Evolutionary conservation across 2,888 invertebrate species (phyloP), one percentile per base, ranked within the genome.

Genomic region (Clostera curtula): DNA sequence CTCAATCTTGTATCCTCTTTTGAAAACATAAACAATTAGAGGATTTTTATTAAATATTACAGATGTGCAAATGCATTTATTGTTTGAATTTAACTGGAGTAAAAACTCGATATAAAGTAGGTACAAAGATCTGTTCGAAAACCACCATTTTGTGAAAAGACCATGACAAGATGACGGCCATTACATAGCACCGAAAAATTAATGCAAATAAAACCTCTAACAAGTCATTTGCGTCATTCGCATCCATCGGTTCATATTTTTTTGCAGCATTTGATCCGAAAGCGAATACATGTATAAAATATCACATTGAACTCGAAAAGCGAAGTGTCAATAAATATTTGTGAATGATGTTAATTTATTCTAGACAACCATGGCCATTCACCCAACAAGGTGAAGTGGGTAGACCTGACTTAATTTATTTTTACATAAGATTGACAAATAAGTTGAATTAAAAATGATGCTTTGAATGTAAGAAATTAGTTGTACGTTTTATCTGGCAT

Each of bases 221-320:
- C 49, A 45, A 45, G 40, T 38, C 48, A 52, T 64, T 59, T 72
- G 65, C 70, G 69, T 72, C 72, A 72, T 55, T 51, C 55, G 42
- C 40, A 53, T 54, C n/a, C n/a, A 67, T 65, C 48, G 52, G 64
- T 63, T 63, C 49, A 36, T 37, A 38, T 59, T 55, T 49, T 54
- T 55, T 55, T 51, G 51, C 48, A 31, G 44, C 23, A 44, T 47
- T 39, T 35, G 38, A 49, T 54, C 40, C 27, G 34, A 45, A 45
- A 52, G 47, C 48, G 36, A 40, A 26, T 24, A 39, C 39, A 61
- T 63, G 59, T 49, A 50, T 63, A 49, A 65, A 48, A 51, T 49
- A 65, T 62, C 27, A 34, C 32, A 35, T 44, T 54, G 50, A 49
- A 56, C 55, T 45, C 40, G 49, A 47, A 47, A 52, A 42, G 25